Evolutionary conservation across 2,797 vertebrate species (phyloP), one percentile per base, ranked within the genome.

Genomic region (Novumbra hubbsi): DNA sequence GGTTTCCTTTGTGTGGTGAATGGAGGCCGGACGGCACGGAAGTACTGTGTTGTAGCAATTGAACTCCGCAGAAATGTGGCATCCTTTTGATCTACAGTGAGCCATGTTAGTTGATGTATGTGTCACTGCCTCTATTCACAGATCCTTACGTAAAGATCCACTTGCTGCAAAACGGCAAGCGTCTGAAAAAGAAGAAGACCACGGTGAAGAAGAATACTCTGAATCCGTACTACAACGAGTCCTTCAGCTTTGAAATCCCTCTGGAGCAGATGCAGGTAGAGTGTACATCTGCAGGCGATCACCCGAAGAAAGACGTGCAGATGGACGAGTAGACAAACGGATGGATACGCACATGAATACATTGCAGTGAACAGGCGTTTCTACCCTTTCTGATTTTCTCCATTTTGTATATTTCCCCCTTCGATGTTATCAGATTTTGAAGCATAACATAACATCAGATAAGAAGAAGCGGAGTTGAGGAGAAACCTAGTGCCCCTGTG

Each of bases 101-200:
- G 6, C 41, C 41, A 12, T 45, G 9, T 45, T 45, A 45, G 41
- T 50, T 27, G 41, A 68, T 55, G 0, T n/a, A 15, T 9, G 28
- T 65, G 24, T 68, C 21, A 49, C 28, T 60, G 1, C 50, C 50
- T 78, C 17, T 65, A 0, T 76, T 70, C 78, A n/a, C 83, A 99
- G 97, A 99, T 92, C 98, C 98, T 64, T 99, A 99, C 0, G 98
- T 99, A 90, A 99, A 99, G 90, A 98, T 99, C 57, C 96, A 99
- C 85, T 89, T 99, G 84, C 94, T 98, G 91, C 97, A 98, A 90
- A 98, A 97, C 0, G 97, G 98, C 52, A 99, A 98, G 91, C 92
- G 95, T 74, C 94, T 99, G 87, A 99, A 99, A 93, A 99, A 99
- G 91, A 99, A 99, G 94, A 99, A 99, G 92, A 99, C 97, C 0